Percentiles rank a stretch among this genome's conserved stretches.
These are phyloP conservation scores for Phrynocephalus versicolor DNA, from an alignment of 2,113 vertebrate genomes.

Conservation along the genomic window DNA sequence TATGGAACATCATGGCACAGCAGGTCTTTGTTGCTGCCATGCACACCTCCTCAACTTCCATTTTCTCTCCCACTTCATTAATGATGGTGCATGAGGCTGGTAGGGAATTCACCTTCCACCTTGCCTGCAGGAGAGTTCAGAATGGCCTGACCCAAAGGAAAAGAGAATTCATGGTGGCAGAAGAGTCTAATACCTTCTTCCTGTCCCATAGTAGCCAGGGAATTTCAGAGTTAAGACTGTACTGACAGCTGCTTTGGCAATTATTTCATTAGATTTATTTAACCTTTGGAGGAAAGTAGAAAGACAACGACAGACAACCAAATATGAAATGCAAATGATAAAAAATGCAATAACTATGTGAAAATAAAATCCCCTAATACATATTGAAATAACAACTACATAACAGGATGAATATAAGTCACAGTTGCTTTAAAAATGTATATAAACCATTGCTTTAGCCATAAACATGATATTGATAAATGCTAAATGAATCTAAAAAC, in stretches of 20 bases:
- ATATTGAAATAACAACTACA: not conserved
- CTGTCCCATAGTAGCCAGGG: too few species aligned
- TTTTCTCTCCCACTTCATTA: too few species aligned
- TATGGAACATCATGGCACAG: too few species aligned
- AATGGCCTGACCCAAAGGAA: too few species aligned
- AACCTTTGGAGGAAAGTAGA: not conserved
- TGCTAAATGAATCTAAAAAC: constrained; percentile 39
- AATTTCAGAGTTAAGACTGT: too few species aligned
- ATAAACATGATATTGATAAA: constrained; percentile 32
- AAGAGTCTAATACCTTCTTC: too few species aligned
- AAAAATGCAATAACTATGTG: not conserved
- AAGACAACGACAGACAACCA: not conserved
- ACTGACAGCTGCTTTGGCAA: not conserved
- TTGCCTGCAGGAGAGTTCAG: too few species aligned
- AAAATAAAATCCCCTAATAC: not conserved
- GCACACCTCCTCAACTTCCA: too few species aligned
- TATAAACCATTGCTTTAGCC: constrained; percentile 47
- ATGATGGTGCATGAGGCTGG: too few species aligned
- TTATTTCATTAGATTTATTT: not conserved
- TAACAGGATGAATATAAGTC: constrained; percentile 26
- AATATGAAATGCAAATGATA: not conserved
- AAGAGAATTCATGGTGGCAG: too few species aligned
- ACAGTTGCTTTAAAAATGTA: constrained; percentile 49
- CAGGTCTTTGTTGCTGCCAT: too few species aligned
- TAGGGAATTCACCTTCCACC: too few species aligned